Evolutionary conservation across 2,113 vertebrate genomes (phyloP).

Genomic region (Gymnogyps californianus): DNA sequence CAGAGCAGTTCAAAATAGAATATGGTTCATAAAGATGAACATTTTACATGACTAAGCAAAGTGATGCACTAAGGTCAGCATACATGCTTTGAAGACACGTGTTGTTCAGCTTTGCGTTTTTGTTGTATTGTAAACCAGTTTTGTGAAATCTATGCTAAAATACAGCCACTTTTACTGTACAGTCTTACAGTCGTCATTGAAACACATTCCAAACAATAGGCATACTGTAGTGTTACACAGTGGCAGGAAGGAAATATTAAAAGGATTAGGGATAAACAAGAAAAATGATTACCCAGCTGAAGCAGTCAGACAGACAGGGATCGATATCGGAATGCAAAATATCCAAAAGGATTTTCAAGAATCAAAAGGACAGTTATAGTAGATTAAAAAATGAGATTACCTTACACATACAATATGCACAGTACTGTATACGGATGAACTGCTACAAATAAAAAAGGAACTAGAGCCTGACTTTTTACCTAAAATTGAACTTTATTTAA

Average conservation of each 20-base stretch:
- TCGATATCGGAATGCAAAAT: constrained; percentile 64
- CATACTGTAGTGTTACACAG: constrained; percentile 27
- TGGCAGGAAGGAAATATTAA: constrained; percentile 69
- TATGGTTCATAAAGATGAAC: not conserved
- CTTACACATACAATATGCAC: constrained; percentile 18
- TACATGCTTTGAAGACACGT: not conserved
- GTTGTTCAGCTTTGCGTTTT: not conserved
- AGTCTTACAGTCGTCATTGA: not conserved
- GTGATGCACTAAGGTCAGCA: not conserved
- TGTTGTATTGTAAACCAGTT: not conserved
- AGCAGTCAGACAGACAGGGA: constrained; percentile 67
- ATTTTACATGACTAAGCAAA: not conserved
- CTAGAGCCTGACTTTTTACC: not conserved
- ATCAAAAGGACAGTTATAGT: constrained; percentile 64
- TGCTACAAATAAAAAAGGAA: constrained; percentile 34
- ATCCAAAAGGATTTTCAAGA: constrained; percentile 56
- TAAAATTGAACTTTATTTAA: constrained; percentile 26
- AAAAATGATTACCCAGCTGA: constrained; percentile 71
- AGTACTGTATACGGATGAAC: constrained; percentile 24
- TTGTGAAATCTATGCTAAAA: constrained; percentile 5
- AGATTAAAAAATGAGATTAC: constrained; percentile 68
- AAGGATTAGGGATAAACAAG: constrained; percentile 71
- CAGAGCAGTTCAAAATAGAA: not conserved
- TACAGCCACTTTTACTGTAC: not conserved
- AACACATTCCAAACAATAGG: constrained; percentile 51